These are phyloP conservation scores for Muntiacus reevesi DNA, from an alignment of 2,113 vertebrate genomes.

Conservation along the genomic window DNA sequence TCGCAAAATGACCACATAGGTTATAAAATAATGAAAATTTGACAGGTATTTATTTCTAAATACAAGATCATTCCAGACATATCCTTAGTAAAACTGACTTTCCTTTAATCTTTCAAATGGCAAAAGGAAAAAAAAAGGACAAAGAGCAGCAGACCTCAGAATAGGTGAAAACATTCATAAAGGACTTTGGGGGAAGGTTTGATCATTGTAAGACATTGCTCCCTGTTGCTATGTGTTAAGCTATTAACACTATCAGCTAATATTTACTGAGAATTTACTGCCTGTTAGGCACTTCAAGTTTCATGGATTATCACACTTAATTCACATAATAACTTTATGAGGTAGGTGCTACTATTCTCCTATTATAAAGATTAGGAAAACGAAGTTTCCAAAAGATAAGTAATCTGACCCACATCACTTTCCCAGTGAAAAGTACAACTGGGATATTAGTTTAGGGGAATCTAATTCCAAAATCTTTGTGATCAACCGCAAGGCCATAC, in stretches of 20 bases:
- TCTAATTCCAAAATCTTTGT: neutral
- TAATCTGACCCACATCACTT: neutral
- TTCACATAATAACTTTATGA: neutral
- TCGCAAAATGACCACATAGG: neutral
- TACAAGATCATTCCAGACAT: neutral
- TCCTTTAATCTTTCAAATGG: conserved; percentile 26
- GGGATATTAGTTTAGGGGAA: neutral
- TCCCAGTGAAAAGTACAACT: neutral
- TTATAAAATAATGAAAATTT: conserved; percentile 15
- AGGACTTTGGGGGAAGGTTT: neutral
- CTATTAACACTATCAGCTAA: neutral
- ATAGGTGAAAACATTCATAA: neutral
- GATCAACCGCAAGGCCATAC: neutral
- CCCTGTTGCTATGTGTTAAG: neutral
- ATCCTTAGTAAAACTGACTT: neutral
- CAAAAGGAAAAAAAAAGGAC: neutral
- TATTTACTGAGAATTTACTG: neutral
- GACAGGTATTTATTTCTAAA: neutral
- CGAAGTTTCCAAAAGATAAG: neutral
- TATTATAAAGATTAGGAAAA: neutral
- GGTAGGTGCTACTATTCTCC: neutral
- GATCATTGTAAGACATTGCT: neutral
- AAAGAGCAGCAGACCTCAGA: neutral
- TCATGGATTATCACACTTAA: neutral
- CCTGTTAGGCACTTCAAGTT: neutral